Conservation (phyloP, 2,797 vertebrate species). For the Gadopsis marmoratus region DNA sequence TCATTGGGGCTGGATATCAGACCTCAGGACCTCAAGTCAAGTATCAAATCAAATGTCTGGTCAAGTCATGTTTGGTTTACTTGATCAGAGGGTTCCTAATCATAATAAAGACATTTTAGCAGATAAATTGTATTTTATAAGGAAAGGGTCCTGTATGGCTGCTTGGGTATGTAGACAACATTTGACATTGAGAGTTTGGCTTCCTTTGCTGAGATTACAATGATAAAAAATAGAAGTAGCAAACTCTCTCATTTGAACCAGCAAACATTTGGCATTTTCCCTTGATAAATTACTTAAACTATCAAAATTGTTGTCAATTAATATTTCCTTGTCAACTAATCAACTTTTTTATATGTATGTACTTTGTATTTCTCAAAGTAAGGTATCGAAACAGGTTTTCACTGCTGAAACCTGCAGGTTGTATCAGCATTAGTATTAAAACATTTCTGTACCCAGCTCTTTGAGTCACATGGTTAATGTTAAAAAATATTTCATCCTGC, state of each 20-base stretch:
- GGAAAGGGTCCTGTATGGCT: not conserved
- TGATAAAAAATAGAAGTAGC: not conserved
- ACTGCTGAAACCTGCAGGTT: not conserved
- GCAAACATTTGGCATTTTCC: not conserved
- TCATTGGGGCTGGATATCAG: not conserved
- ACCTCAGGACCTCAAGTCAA: not conserved
- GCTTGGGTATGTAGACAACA: not conserved
- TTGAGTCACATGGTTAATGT: not conserved
- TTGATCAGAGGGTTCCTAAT: no score
- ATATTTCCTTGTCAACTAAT: not conserved
- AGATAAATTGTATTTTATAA: not conserved
- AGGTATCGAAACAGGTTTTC: no score
- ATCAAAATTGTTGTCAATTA: not conserved
- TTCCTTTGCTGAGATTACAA: not conserved
- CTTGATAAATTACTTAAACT: not conserved
- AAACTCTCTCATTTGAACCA: not conserved
- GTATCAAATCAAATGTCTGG: constrained; percentile 3
- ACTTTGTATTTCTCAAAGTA: not conserved
- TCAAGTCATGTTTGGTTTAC: not conserved
- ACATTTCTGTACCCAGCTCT: not conserved
- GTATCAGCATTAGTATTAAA: not conserved
- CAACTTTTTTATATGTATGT: not conserved
- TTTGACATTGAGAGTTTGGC: not conserved
- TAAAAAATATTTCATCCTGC: not conserved
- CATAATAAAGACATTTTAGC: not conserved